These are phyloP conservation scores for Acipenser oxyrinchus DNA, from an alignment of 2,797 vertebrate species.

Conservation along the genomic window DNA sequence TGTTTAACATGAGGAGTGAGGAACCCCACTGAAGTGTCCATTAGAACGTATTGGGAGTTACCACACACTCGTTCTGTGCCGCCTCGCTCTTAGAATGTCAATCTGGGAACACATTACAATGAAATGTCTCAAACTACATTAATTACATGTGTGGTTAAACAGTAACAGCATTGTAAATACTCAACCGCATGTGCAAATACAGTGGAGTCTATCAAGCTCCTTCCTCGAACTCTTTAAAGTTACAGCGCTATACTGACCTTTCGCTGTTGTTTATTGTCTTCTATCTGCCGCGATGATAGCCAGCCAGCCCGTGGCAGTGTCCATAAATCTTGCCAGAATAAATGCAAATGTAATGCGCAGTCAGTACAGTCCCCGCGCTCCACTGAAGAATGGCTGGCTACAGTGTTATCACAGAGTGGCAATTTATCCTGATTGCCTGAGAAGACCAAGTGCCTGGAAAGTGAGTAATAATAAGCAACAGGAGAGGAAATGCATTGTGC, in stretches of 20 bases:
- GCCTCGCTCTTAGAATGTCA: no score
- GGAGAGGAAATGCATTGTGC: slow-evolving; percentile 21
- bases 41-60: no score
- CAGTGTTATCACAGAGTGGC: slow-evolving; percentile 26
- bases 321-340: slow-evolving; percentile 43
- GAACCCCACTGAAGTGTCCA: no score
- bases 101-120: no score
- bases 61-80: no score
- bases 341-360: slow-evolving; percentile 38
- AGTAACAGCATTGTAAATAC: no score
- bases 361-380: slow-evolving; percentile 33
- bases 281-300: background rate
- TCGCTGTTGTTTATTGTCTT: background rate
- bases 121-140: no score
- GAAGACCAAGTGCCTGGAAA: slow-evolving; percentile 25
- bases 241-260: background rate
- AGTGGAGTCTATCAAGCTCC: background rate
- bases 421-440: slow-evolving; percentile 32
- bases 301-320: slow-evolving; percentile 20
- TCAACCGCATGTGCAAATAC: no score
- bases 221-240: background rate
- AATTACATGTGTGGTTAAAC: no score
- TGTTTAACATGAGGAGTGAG: no score
- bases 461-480: slow-evolving; percentile 7
- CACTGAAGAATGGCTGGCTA: slow-evolving; percentile 34